Evolutionary conservation across 2,113 vertebrate genomes (phyloP).

Genomic region (Chaetura pelagica): DNA sequence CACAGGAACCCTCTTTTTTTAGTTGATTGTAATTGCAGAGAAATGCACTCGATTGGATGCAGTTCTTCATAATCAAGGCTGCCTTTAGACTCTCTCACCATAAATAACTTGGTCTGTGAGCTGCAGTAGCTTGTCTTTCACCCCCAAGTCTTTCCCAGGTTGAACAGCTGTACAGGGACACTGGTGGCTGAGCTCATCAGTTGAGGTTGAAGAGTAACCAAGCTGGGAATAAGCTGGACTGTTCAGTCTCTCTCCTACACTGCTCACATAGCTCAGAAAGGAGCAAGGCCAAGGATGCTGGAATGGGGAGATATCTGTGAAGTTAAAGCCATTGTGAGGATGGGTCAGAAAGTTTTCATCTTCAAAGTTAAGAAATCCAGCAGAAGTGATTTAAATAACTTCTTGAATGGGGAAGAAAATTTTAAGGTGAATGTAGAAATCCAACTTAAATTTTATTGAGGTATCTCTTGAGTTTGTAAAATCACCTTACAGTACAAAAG

Average conservation of each 20-base stretch:
- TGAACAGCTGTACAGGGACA: background rate
- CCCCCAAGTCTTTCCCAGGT: background rate
- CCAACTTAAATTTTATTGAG: too few species aligned
- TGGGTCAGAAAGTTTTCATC: background rate
- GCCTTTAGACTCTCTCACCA: background rate
- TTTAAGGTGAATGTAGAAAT: background rate
- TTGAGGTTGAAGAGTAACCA: background rate
- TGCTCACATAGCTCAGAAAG: background rate
- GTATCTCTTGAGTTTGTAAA: background rate
- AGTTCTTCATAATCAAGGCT: background rate
- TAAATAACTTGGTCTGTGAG: background rate
- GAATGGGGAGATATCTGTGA: background rate
- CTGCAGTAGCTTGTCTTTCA: background rate
- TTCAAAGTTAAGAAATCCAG: background rate
- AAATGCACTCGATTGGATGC: background rate
- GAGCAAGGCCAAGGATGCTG: background rate
- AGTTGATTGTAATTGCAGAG: conserved; percentile 47
- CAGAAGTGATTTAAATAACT: background rate
- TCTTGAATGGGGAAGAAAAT: background rate
- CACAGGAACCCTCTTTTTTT: background rate
- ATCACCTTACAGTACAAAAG: background rate
- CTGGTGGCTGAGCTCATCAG: background rate
- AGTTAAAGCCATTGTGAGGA: background rate
- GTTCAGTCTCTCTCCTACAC: background rate
- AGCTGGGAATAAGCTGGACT: background rate